phyloP scores from a whole-genome alignment of 2,113 vertebrate species.

The Nibea albiflora region DNA sequence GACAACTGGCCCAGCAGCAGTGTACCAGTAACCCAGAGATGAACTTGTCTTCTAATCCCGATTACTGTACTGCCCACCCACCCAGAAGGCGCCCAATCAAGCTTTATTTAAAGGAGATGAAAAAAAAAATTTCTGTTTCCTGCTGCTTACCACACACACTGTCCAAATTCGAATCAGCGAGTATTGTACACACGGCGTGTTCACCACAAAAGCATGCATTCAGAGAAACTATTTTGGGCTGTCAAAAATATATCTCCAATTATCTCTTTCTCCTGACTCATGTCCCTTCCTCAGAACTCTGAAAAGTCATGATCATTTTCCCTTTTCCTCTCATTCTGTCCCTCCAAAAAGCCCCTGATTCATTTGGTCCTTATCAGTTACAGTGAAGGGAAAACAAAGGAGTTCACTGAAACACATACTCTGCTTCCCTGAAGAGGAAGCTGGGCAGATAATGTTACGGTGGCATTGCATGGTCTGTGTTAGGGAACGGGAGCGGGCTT shows the following conservation, averaged over 20 bases:
- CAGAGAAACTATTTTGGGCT: slow-evolving; percentile 40
- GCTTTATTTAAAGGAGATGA: slow-evolving; percentile 20
- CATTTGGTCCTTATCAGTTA: slow-evolving; percentile 71
- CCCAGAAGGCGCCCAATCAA: slow-evolving; percentile 28
- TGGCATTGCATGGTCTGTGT: slow-evolving; percentile 17
- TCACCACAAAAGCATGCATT: slow-evolving; percentile 20
- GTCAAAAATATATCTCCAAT: slow-evolving; percentile 50
- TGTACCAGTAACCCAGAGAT: slow-evolving; percentile 75
- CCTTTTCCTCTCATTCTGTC: slow-evolving; percentile 67
- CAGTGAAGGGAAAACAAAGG: slow-evolving; percentile 74
- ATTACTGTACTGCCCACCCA: slow-evolving; percentile 49
- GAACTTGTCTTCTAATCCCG: slow-evolving; percentile 73
- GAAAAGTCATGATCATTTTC: slow-evolving; percentile 62
- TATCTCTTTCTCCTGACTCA: slow-evolving; percentile 45
- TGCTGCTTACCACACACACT: neutral
- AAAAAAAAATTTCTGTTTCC: neutral
- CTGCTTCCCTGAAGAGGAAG: slow-evolving; percentile 60
- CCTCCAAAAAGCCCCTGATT: slow-evolving; percentile 65
- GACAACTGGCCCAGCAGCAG: slow-evolving; percentile 47
- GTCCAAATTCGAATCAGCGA: slow-evolving; percentile 22
- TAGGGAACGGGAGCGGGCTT: slow-evolving; percentile 1
- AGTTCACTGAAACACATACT: slow-evolving; percentile 61
- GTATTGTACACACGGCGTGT: slow-evolving; percentile 10
- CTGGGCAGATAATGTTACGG: slow-evolving; percentile 50
- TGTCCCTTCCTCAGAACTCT: slow-evolving; percentile 49